Evolutionary conservation across 2,797 vertebrate species (phyloP).

Genomic region (Helicolenus hilgendorfi): DNA sequence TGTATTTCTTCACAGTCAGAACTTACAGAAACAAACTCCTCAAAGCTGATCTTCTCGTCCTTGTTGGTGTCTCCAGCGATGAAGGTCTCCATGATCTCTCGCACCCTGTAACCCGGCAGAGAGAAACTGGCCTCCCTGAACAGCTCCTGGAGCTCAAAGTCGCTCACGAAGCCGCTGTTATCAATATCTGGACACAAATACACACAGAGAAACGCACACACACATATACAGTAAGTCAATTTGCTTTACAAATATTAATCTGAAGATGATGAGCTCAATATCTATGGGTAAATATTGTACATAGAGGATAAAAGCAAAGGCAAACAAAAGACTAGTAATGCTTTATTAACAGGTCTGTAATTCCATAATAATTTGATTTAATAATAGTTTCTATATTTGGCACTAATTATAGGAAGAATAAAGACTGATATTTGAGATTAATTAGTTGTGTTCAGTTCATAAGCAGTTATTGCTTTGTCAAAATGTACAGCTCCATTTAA

Average conservation of each 20-base stretch:
- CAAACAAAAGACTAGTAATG: not conserved
- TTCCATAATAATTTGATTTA: not conserved
- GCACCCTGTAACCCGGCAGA: constrained; percentile 96
- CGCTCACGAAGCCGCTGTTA: constrained; percentile 96
- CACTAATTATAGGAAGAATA: not conserved
- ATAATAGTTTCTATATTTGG: not conserved
- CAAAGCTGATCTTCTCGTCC: constrained; percentile 97
- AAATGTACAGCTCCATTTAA: not conserved
- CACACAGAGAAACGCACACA: not conserved
- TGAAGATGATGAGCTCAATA: not conserved
- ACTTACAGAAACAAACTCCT: constrained; percentile 97
- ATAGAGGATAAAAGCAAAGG: not conserved
- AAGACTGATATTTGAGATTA: not conserved
- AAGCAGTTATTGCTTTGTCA: not conserved
- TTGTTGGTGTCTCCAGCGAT: constrained; percentile 95
- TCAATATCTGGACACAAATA: constrained; percentile 92
- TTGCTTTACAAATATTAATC: constrained; percentile 6
- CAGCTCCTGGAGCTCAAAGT: constrained; percentile 98
- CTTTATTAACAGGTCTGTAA: not conserved
- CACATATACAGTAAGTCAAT: not conserved
- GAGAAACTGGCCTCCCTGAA: constrained; percentile 97
- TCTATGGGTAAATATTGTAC: not conserved
- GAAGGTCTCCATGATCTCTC: constrained; percentile 96
- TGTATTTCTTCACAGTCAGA: not conserved
- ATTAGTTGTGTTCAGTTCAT: not conserved